Base-by-base conservation (phyloP, 2,888 invertebrate species). In the Watsonalla binaria region DNA sequence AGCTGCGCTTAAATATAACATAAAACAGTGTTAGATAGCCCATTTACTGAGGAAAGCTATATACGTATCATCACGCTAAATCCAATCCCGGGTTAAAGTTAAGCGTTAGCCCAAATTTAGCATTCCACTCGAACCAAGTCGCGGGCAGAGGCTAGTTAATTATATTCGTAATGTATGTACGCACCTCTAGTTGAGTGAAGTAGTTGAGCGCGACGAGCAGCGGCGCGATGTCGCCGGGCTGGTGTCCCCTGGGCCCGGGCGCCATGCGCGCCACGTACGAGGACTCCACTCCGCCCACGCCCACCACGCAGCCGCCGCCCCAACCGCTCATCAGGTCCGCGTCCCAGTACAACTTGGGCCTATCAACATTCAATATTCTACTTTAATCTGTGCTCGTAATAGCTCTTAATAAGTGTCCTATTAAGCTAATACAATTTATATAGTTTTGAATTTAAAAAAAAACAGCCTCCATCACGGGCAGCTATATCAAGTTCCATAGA, bases 201-300 rank as follows among this genome's bases (percentile, higher is more conserved):
- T 97, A 98, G 85, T 97, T 96, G 61, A 97, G 90, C 61, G 95
- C 95, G 37, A 97, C 94, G 66, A 94, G 84, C 35, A 97, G 86
- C 51, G 96, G 93, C 8, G 97, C 94, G 45, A 95, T 80, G 73
- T 95, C 94, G 82, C 76, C 93, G 82, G 68, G 61, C 50, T 86
- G 82, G 76, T 92, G 93, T 24, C 94, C 93, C 2, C 81, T 90
- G 54, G 96, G 93, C 52, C 94, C 93, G 15, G 93, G 93, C 14
- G 93, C 92, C 33, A 93, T 88, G 79, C 95, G 95, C 56, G 91
- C 91, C 57, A 96, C 88, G 86, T 93, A 96, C 5, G 94, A 92
- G 0, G 96, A 95, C 85, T 97, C 97, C 62, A 96, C 92, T 53
- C 96, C 95, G 45, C 96, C 96, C 72, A 97, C 92, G 35, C 96